These are phyloP conservation scores for Callaeas wilsoni DNA, from an alignment of 2,113 vertebrate genomes.

Conservation along the genomic window DNA sequence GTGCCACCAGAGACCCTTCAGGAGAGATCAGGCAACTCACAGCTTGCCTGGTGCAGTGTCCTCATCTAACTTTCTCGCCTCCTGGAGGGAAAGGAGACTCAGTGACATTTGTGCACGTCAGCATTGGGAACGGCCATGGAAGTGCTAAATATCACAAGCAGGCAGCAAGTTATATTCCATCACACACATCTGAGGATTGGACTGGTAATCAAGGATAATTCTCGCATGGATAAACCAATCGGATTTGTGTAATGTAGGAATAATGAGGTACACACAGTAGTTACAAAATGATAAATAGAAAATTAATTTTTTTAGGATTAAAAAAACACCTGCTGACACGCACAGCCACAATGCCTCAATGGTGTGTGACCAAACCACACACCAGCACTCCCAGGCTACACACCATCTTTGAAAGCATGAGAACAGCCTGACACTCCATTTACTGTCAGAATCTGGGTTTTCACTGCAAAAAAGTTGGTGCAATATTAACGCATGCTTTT, in stretches of 20 bases:
- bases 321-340: neutral
- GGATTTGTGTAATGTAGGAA: neutral
- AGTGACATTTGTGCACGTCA: neutral
- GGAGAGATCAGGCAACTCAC: neutral
- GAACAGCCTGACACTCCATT: neutral
- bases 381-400: neutral
- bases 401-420: neutral
- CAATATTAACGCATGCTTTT: neutral
- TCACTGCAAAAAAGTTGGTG: neutral
- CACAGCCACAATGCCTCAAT: neutral
- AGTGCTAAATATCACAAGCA: neutral
- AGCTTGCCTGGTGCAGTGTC: neutral
- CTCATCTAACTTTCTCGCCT: neutral
- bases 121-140: rapidly evolving
- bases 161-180: neutral
- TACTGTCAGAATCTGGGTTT: neutral
- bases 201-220: neutral
- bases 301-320: neutral
- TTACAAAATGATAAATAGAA: neutral
- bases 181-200: neutral
- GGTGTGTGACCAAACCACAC: neutral
- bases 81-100: neutral
- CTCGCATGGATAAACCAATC: neutral
- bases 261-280: neutral
- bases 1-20: neutral